Conservation (phyloP, 2,113 vertebrate genomes). For the Leucopsar rothschildi region DNA sequence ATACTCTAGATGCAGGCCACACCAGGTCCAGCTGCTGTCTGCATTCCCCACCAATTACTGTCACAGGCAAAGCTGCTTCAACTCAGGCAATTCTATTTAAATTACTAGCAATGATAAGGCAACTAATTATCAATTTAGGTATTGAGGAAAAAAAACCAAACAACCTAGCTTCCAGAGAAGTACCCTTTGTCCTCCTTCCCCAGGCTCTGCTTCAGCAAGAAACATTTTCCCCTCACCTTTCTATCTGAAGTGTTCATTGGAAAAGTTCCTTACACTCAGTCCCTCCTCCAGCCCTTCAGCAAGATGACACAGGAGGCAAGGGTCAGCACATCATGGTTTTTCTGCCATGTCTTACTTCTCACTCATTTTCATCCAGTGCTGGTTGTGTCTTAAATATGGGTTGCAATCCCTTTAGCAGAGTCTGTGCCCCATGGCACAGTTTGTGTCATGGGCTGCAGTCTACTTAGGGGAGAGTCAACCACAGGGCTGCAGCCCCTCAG, state of each 20-base stretch:
- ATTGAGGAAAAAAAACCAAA: not conserved
- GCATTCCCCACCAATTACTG: not conserved
- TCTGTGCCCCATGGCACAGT: not conserved
- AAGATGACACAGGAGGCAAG: accelerated
- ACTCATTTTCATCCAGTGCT: not conserved
- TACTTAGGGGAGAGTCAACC: not conserved
- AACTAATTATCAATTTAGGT: not conserved
- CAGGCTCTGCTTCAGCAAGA: not conserved
- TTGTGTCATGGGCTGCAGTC: not conserved
- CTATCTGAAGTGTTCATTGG: not conserved
- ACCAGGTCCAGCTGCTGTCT: not conserved
- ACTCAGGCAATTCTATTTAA: not conserved
- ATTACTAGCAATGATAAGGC: not conserved
- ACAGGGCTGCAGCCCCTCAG: no score
- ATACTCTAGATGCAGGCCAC: not conserved
- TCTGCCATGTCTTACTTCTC: not conserved
- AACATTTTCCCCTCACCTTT: not conserved
- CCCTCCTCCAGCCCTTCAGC: not conserved
- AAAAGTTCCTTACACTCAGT: not conserved
- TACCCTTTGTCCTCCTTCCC: not conserved
- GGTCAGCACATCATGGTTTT: not conserved
- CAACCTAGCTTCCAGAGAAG: not conserved
- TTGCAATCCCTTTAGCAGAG: not conserved
- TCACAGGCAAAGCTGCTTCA: not conserved
- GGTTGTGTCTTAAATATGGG: not conserved